These are phyloP conservation scores for Pseudopipra pipra DNA, from an alignment of 2,113 vertebrate genomes.

Conservation along the genomic window DNA sequence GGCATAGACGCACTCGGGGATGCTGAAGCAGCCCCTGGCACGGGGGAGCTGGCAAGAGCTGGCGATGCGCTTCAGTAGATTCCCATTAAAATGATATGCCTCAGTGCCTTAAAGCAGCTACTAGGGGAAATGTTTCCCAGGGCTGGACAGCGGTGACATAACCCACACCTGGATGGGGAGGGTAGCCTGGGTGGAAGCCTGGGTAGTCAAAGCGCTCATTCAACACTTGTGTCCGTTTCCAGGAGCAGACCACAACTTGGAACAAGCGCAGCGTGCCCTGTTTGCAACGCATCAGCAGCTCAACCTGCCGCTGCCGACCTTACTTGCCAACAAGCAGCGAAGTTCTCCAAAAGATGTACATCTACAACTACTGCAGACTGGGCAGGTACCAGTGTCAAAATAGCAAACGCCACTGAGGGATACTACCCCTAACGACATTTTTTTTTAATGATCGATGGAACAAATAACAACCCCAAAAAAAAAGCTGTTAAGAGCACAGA, in stretches of 20 bases:
- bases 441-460: background rate
- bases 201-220: fast-evolving
- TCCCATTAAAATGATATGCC: background rate
- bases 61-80: background rate
- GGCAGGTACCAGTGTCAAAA: background rate
- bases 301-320: background rate
- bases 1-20: fast-evolving
- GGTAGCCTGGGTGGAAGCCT: background rate
- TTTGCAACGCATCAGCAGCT: background rate
- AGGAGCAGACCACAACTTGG: background rate
- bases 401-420: background rate
- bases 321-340: background rate
- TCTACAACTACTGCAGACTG: background rate
- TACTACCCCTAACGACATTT: background rate
- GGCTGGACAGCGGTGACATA: background rate
- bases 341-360: background rate
- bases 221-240: fast-evolving
- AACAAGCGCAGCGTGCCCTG: fast-evolving
- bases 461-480: background rate
- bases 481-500: background rate
- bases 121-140: background rate
- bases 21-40: background rate
- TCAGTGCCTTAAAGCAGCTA: background rate
- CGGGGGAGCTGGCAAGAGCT: background rate
- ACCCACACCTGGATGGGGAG: background rate